Base-by-base conservation (phyloP, 2,888 invertebrate genomes). In the Ophioninae sp. region DNA sequence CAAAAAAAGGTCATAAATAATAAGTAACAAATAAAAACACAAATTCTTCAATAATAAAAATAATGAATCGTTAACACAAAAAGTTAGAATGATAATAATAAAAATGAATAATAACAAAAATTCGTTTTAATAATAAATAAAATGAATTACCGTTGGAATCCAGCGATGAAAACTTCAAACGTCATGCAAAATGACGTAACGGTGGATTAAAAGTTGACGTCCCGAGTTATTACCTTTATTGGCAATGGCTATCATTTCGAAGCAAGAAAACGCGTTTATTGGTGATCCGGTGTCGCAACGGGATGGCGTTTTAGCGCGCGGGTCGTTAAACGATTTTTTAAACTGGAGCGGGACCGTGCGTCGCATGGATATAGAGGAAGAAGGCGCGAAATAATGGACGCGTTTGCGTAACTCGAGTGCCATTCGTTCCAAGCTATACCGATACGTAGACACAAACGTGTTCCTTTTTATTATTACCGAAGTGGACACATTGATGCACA, bases 341-440 rank as follows among this genome's bases (percentile, higher is more conserved):
- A 84, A 84, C 79, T 82, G 76, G 84, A 73, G 79, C 84, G 77
- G 82, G 76, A 73, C 79, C 67, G 65, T 6, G 30, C 20, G 50
- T n/a, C 21, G 72, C 72, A 76, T 30, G 76, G 69, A 57, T 37
- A 76, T 57, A 61, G 68, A 68, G 79, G 68, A 79, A 79, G 79
- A 72, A 72, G 75, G 73, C 74, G 73, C 81, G 67, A 84, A 81
- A 70, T 75, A 81, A 81, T 76, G 50, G 75, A 76, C 73, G 73
- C 62, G 68, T 79, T 84, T 79, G 84, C 84, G 79, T 84, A 84
- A 21, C 67, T 37, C 59, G 21, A 50, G 44, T 61, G 30, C 37
- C 8, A 65, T 67, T 74, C 61, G 74, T n/a, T 37, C 37, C 20
- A 21, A 8, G 62, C 75, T 62, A 65, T 17, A 68, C 21, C 62